Conservation (phyloP, 1,140 invertebrate species). For the Drosophila sproati region DNA sequence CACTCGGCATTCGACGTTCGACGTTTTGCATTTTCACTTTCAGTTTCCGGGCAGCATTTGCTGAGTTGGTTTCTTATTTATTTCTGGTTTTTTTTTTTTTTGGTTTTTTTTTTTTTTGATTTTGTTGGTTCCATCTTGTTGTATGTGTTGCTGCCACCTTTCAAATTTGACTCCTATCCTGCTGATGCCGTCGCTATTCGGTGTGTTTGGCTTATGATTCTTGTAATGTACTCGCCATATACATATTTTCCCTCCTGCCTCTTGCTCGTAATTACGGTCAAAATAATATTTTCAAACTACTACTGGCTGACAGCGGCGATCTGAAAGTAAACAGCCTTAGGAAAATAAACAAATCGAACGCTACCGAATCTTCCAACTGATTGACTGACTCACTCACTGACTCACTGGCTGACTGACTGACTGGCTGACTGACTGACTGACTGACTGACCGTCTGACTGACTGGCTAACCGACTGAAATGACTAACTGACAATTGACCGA, state of each 20-base stretch:
- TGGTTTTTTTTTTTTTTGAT: conserved; percentile 8
- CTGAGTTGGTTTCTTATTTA: conserved; percentile 22
- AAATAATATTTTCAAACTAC: conserved; percentile 80
- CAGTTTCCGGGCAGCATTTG: conserved; percentile 55
- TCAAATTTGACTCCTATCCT: conserved; percentile 28
- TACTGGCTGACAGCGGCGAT: conserved; percentile 30
- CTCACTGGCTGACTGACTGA: conserved; percentile 8
- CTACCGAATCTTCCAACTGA: conserved; percentile 22
- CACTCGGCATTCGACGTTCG: conserved; percentile 44
- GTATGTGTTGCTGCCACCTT: conserved; percentile 10
- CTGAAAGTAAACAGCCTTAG: conserved; percentile 74
- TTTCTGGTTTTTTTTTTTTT: conserved; percentile 29
- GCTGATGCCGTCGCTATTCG: background rate
- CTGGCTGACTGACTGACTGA: conserved; percentile 5
- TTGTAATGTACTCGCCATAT: conserved; percentile 1
- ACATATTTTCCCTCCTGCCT: conserved; percentile 14
- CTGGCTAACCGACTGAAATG: conserved; percentile 7
- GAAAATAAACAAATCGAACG: conserved; percentile 70
- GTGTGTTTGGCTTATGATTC: conserved; percentile 32
- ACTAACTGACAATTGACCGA: background rate
- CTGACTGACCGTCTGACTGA: conserved; percentile 8
- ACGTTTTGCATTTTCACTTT: conserved; percentile 57
- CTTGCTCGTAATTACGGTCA: conserved; percentile 79
- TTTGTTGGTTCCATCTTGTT: background rate
- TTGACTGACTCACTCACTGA: conserved; percentile 1